phyloP scores from a whole-genome alignment of 1,140 invertebrate genomes.

The Triops longicaudatus region DNA sequence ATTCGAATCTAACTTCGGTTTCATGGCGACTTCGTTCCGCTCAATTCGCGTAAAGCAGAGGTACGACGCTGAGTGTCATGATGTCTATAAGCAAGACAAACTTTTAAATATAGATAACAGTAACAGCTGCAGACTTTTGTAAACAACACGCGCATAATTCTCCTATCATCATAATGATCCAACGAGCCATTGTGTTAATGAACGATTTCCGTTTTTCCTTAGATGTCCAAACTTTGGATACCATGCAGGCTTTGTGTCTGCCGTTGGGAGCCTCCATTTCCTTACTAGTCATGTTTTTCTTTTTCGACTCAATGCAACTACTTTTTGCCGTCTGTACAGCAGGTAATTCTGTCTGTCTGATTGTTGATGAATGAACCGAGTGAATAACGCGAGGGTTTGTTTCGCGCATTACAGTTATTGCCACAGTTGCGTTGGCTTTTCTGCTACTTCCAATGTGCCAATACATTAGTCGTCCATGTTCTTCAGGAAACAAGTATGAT shows the following conservation, averaged over 20 bases:
- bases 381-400: constrained; percentile 18
- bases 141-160: background rate
- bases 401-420: constrained; percentile 64
- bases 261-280: constrained; percentile 92
- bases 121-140: too few relatives aligned
- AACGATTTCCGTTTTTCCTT: constrained; percentile 34
- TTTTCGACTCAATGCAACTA: constrained; percentile 97
- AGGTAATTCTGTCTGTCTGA: constrained; percentile 53
- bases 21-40: too few relatives aligned
- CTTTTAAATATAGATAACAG: too few relatives aligned
- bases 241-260: constrained; percentile 92
- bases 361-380: background rate
- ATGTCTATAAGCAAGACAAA: too few relatives aligned
- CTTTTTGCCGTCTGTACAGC: constrained; percentile 95
- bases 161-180: background rate
- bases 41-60: too few relatives aligned
- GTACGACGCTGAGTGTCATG: too few relatives aligned
- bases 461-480: constrained; percentile 81
- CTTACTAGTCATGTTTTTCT: constrained; percentile 95
- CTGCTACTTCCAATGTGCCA: constrained; percentile 93
- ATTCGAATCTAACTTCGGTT: too few relatives aligned
- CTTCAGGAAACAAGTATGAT: constrained; percentile 60
- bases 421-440: constrained; percentile 90
- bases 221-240: constrained; percentile 87
- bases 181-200: background rate